These are phyloP conservation scores for Plagodis pulveraria DNA, from an alignment of 2,888 invertebrate species.

Conservation along the genomic window DNA sequence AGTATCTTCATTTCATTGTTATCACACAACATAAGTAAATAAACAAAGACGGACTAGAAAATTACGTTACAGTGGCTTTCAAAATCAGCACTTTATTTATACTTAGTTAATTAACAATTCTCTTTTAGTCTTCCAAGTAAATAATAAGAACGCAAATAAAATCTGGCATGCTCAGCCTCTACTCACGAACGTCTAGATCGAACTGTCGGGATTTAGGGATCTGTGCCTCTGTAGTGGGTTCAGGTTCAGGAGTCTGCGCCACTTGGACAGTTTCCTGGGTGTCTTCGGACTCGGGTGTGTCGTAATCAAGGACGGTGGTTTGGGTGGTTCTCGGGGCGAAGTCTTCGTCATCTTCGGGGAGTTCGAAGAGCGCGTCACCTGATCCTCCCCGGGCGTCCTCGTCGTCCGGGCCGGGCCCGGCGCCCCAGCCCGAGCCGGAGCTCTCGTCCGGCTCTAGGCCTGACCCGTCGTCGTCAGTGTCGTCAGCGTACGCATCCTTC, in stretches of 20 bases:
- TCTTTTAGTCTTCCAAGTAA: slow-evolving; percentile 38
- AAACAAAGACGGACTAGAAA: too few species aligned
- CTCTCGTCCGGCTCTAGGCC: slow-evolving; percentile 92
- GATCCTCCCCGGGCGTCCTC: slow-evolving; percentile 86
- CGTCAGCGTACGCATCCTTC: slow-evolving; percentile 90
- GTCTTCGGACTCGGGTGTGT: slow-evolving; percentile 32
- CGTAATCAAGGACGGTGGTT: slow-evolving; percentile 39
- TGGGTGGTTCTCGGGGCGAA: slow-evolving; percentile 52
- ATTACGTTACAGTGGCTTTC: too few species aligned
- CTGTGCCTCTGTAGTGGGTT: slow-evolving; percentile 50
- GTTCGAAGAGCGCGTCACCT: slow-evolving; percentile 66
- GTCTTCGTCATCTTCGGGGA: slow-evolving; percentile 78
- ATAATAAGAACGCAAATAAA: slow-evolving; percentile 68
- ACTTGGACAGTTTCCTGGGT: slow-evolving; percentile 7
- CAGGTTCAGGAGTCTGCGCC: slow-evolving; percentile 34
- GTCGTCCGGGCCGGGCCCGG: slow-evolving; percentile 90
- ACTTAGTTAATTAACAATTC: too few species aligned
- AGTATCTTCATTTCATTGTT: too few species aligned
- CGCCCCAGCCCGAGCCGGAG: slow-evolving; percentile 93
- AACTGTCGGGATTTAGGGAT: slow-evolving; percentile 57
- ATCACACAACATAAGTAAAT: too few species aligned
- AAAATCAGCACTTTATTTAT: too few species aligned
- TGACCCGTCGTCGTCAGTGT: slow-evolving; percentile 85
- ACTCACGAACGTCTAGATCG: slow-evolving; percentile 80
- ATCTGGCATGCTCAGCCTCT: slow-evolving; percentile 81